Conservation (phyloP, 37 sponge, comb jelly and placozoan species). For the Oopsacas minuta region DNA sequence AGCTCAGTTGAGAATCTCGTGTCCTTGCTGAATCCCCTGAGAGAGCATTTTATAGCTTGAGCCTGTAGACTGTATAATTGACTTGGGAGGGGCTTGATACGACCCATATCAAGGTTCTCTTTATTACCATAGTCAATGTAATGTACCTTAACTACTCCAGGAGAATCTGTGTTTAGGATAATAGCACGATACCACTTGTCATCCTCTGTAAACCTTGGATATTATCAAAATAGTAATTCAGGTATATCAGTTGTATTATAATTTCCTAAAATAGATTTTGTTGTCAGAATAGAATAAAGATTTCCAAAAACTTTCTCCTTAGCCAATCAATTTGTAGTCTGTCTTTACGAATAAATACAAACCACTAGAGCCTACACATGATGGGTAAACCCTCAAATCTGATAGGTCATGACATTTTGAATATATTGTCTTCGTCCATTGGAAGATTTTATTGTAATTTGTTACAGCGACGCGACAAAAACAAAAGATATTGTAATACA, state of each 20-base stretch:
- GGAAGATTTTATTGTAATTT: no score
- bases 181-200: neutral
- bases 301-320: no score
- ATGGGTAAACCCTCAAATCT: no score
- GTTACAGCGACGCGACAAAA: no score
- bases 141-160: neutral
- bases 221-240: neutral
- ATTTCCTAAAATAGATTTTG: neutral
- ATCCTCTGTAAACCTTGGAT: neutral
- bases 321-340: no score
- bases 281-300: neutral
- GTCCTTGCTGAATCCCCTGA: neutral
- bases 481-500: neutral
- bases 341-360: no score
- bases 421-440: no score
- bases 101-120: neutral
- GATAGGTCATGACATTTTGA: no score
- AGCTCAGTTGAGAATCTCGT: neutral
- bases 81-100: neutral
- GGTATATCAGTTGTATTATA: neutral
- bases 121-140: constrained; percentile 5
- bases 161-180: neutral
- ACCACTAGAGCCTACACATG: no score
- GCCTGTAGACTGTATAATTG: neutral
- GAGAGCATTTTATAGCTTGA: neutral